Conservation (phyloP, 1,140 invertebrate genomes). For the Gyrodactylus bullatarudis region DNA sequence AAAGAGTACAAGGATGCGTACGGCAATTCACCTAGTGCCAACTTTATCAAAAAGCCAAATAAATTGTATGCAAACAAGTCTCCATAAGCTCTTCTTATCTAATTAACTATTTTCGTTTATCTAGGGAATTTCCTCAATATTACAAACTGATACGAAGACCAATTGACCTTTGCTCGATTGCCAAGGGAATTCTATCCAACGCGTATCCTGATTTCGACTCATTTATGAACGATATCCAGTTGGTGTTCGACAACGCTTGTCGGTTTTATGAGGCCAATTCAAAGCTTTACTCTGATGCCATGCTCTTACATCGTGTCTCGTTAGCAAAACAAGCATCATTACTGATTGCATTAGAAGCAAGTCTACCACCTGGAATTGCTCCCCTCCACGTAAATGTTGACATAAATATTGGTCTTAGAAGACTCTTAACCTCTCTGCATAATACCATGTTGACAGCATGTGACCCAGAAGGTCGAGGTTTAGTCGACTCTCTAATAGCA, state of each 20-base stretch:
- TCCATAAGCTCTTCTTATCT: too few relatives aligned
- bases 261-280: slow-evolving; percentile 97
- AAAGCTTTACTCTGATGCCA: slow-evolving; percentile 38
- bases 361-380: slow-evolving; percentile 4
- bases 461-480: neutral
- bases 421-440: neutral
- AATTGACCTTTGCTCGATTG: slow-evolving; percentile 78
- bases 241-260: slow-evolving; percentile 97
- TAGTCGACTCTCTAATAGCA: neutral
- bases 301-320: neutral
- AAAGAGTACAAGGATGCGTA: slow-evolving; percentile 32
- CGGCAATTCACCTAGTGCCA: slow-evolving; percentile 21
- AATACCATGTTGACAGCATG: neutral
- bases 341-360: slow-evolving; percentile 7
- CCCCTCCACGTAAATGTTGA: neutral
- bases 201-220: slow-evolving; percentile 54
- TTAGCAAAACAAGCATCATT: slow-evolving; percentile 6
- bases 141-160: slow-evolving; percentile 88
- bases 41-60: slow-evolving; percentile 32
- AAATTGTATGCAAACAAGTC: slow-evolving; percentile 28
- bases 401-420: neutral
- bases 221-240: slow-evolving; percentile 53
- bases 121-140: slow-evolving; percentile 60
- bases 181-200: slow-evolving; percentile 40
- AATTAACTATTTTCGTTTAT: neutral